These are phyloP conservation scores for Tetragnatha versicolor DNA, from an alignment of 1,140 invertebrate genomes.

Conservation along the genomic window DNA sequence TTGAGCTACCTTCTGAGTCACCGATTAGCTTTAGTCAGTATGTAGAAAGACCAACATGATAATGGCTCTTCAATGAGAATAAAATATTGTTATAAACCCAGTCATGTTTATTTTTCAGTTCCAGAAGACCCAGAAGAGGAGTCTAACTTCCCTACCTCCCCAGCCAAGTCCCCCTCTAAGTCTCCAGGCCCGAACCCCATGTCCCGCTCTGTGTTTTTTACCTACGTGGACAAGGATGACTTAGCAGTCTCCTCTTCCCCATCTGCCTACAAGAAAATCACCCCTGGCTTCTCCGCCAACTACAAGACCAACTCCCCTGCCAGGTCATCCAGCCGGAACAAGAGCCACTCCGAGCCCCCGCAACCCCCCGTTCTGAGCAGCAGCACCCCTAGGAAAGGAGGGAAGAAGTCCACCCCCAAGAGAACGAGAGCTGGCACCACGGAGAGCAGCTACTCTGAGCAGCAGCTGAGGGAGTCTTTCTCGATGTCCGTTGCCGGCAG, in stretches of 20 bases:
- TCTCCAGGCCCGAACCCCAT: neutral
- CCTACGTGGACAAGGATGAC: slow-evolving; percentile 30
- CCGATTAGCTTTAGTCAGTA: too few relatives aligned
- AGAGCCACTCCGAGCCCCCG: slow-evolving; percentile 28
- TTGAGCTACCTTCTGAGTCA: too few relatives aligned
- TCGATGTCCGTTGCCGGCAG: slow-evolving; percentile 25
- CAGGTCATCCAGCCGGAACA: neutral
- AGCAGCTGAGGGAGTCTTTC: neutral
- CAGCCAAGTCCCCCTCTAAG: slow-evolving; percentile 5
- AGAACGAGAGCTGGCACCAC: slow-evolving; percentile 8
- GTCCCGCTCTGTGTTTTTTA: slow-evolving; percentile 43
- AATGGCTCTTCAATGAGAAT: too few relatives aligned
- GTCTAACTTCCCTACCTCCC: neutral
- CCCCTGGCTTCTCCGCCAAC: slow-evolving; percentile 7
- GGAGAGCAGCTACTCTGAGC: neutral
- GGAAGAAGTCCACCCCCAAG: slow-evolving; percentile 8
- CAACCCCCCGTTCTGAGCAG: neutral
- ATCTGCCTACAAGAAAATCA: slow-evolving; percentile 36
- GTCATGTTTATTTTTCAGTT: neutral
- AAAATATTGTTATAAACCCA: too few relatives aligned
- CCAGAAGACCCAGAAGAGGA: slow-evolving; percentile 12
- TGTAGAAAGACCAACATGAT: too few relatives aligned
- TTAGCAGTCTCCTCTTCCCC: slow-evolving; percentile 15
- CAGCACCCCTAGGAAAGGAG: slow-evolving; percentile 12
- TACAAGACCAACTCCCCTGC: slow-evolving; percentile 36